Base-by-base conservation (phyloP, 2,888 invertebrate species). In the Clepsis dumicolana region DNA sequence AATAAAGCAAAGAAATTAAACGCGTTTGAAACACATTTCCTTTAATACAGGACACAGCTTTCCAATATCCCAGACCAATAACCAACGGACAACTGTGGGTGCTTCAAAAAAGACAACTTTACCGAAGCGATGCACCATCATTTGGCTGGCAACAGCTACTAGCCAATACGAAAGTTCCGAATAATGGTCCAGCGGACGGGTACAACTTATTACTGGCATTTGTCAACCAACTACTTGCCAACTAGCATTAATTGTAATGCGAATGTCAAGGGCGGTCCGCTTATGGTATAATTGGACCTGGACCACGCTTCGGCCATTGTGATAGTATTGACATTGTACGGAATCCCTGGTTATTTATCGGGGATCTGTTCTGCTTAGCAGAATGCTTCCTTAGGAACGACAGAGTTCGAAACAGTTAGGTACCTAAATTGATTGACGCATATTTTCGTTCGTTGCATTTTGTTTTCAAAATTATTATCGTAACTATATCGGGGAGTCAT, bases 181-280 rank as follows among this genome's bases (percentile, higher is more conserved):
- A 56, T 64, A 64, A 50, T 63, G 52, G 70, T 27, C 52, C 50
- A 32, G 48, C 60, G 67, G 64, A 59, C 61, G 57, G 64, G 16
- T 53, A 60, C 61, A 59, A 70, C 66, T 70, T 70, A 71, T 72
- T 70, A 66, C 64, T 12, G 53, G 24, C 61, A 72, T 72, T 72
- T 67, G 59, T 70, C 72, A 70, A 62, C 60, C 38, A 65, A 70
- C 59, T 41, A 72, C 59, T 72, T 64, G 25, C 18, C 48, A 72
- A 70, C 70, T 64, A 65, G 25, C 62, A 72, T 72, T 67, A 71
- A 70, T 70, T 65, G 64, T 66, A 50, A 12, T 35, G 56, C 21
- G 12, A 65, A 29, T 56, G 60, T 59, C 64, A 56, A 56, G 54
- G 56, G 53, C 48, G 24, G 24, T 44, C 18, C 53, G 16, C 10